Evolutionary conservation across 92 coral and sea anemone genomes (phyloP).

Genomic region (Actinostola sp.): DNA sequence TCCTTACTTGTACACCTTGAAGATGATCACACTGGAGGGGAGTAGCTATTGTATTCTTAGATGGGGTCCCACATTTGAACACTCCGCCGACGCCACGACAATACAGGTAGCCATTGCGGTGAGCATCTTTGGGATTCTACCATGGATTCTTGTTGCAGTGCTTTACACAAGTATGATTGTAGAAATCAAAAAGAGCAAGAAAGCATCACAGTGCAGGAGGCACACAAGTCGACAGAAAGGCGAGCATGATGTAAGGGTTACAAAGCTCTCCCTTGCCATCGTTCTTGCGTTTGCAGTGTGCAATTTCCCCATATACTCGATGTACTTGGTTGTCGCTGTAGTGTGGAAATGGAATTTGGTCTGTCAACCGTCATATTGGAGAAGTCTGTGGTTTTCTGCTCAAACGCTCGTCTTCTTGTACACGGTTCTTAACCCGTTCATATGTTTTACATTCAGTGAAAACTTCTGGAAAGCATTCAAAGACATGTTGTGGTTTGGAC

Average conservation of each 20-base stretch:
- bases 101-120: constrained; percentile 6
- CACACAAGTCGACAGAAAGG: not conserved
- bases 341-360: constrained; percentile 4
- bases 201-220: not conserved
- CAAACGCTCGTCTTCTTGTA: constrained; percentile 7
- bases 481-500: not conserved
- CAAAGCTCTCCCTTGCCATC: constrained; percentile 16
- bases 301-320: constrained; percentile 9
- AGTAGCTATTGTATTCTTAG: not conserved
- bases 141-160: not conserved
- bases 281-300: constrained; percentile 24
- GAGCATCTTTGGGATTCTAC: constrained; percentile 19
- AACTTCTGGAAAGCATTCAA: constrained; percentile 24
- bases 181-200: constrained; percentile 6
- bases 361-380: constrained; percentile 10
- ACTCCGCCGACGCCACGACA: constrained; percentile 4
- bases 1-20: constrained; percentile 26
- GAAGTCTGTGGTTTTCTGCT: constrained; percentile 2
- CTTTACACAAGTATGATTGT: constrained; percentile 7
- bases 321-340: constrained; percentile 16
- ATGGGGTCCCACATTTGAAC: not conserved
- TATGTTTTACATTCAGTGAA: constrained; percentile 31
- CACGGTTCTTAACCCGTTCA: constrained; percentile 18
- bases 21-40: not conserved
- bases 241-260: constrained; percentile 2